Evolutionary conservation across 2,888 invertebrate genomes (phyloP).

Genomic region (Dastarcus helophoroides): DNA sequence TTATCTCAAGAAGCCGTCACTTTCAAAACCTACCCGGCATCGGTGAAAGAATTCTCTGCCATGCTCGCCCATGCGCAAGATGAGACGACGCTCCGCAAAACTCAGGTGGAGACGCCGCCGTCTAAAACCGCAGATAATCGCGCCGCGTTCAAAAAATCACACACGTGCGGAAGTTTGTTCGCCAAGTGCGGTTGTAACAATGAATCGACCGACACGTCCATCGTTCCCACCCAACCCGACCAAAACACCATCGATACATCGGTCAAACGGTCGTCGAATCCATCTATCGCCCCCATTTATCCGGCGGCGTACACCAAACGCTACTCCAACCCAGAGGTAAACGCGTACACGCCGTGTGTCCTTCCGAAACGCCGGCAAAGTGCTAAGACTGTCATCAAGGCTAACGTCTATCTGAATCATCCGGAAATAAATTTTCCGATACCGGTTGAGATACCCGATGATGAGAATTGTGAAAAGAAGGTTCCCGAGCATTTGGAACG

Average conservation of each 20-base stretch:
- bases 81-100: too few species aligned
- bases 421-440: conserved; percentile 35
- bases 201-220: conserved; percentile 6
- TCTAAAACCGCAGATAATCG: too few species aligned
- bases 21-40: too few species aligned
- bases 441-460: conserved; percentile 21
- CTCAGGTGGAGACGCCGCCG: too few species aligned
- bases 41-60: too few species aligned
- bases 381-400: conserved; percentile 18
- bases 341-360: conserved; percentile 12
- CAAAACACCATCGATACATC: neutral
- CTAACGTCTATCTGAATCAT: conserved; percentile 29
- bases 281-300: conserved; percentile 6
- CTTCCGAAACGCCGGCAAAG: conserved; percentile 14
- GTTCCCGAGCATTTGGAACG: conserved; percentile 7
- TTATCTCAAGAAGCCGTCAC: too few species aligned
- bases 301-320: conserved; percentile 15
- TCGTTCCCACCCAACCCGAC: conserved; percentile 10
- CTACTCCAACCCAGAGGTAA: conserved; percentile 25
- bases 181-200: conserved; percentile 35
- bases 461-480: too few species aligned
- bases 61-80: too few species aligned
- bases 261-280: conserved; percentile 10
- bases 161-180: conserved; percentile 37
- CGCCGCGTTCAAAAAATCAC: conserved; percentile 28